Conservation (phyloP, 2,797 vertebrate species). For the Siniperca scherzeri region DNA sequence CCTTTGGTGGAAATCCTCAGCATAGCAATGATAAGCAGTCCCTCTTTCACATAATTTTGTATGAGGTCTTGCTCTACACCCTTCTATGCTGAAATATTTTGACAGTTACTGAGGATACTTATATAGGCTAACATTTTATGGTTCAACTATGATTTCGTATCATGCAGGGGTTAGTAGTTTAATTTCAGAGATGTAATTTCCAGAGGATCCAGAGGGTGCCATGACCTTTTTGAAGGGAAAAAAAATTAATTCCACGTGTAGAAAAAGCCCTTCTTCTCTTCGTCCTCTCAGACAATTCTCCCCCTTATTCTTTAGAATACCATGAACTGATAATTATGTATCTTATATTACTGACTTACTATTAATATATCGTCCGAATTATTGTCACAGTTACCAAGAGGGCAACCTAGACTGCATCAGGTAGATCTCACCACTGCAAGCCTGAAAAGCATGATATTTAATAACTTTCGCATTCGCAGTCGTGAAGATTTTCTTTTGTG, state of each 20-base stretch:
- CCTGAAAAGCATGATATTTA: background rate
- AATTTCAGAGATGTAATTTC: constrained; percentile 26
- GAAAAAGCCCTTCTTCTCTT: background rate
- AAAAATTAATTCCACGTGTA: background rate
- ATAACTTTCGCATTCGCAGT: background rate
- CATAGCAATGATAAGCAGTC: constrained; percentile 13
- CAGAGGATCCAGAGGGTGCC: background rate
- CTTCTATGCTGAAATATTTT: background rate
- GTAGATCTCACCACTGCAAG: background rate
- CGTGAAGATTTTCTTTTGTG: too few species aligned
- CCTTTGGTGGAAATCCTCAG: constrained; percentile 45
- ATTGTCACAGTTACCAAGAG: background rate
- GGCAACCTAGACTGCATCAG: background rate
- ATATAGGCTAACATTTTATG: constrained; percentile 7
- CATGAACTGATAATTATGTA: background rate
- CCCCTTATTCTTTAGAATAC: background rate
- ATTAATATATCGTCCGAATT: background rate
- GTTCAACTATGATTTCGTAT: constrained; percentile 24
- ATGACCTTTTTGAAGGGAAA: background rate
- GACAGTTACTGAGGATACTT: background rate
- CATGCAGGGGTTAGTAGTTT: background rate
- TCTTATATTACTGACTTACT: background rate
- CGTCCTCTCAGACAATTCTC: background rate
- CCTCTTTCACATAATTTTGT: constrained; percentile 14
- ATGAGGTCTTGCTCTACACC: constrained; percentile 5